phyloP scores from a whole-genome alignment of 1,140 invertebrate genomes.

The Homarus americanus region DNA sequence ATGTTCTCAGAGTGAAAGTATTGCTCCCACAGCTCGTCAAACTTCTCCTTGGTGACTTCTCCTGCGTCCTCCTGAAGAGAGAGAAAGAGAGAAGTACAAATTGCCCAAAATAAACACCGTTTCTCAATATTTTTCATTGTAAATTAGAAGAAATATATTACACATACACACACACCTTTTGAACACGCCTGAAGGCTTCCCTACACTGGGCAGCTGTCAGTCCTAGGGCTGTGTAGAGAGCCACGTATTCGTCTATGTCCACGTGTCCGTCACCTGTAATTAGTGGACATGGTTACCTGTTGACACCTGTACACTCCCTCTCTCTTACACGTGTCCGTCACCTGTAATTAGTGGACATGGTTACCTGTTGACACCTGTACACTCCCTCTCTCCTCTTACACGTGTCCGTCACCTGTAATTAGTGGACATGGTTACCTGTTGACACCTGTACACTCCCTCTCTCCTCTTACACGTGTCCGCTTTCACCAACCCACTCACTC shows the following conservation, averaged over 20 bases:
- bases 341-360: no score
- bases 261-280: conserved; percentile 74
- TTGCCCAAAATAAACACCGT: no score
- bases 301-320: no score
- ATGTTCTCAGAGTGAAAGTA: conserved; percentile 49
- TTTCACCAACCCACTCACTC: no score
- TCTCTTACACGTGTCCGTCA: conserved; percentile 75
- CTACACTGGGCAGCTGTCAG: conserved; percentile 70
- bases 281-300: no score
- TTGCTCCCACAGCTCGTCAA: conserved; percentile 47
- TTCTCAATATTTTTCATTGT: no score
- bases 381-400: no score
- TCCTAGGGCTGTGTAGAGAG: conserved; percentile 75
- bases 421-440: no score
- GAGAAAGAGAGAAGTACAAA: not conserved
- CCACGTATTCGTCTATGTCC: conserved; percentile 75
- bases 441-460: no score
- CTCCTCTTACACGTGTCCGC: conserved; percentile 75
- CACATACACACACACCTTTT: conserved; percentile 56
- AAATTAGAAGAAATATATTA: no score
- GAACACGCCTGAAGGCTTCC: conserved; percentile 75
- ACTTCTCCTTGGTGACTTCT: conserved; percentile 45
- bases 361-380: no score
- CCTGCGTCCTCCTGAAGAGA: conserved; percentile 29
- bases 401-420: conserved; percentile 74